Evolutionary conservation across 2,888 invertebrate species (phyloP), one percentile per base, ranked within the genome.

Genomic region (Chloroclysta siterata): DNA sequence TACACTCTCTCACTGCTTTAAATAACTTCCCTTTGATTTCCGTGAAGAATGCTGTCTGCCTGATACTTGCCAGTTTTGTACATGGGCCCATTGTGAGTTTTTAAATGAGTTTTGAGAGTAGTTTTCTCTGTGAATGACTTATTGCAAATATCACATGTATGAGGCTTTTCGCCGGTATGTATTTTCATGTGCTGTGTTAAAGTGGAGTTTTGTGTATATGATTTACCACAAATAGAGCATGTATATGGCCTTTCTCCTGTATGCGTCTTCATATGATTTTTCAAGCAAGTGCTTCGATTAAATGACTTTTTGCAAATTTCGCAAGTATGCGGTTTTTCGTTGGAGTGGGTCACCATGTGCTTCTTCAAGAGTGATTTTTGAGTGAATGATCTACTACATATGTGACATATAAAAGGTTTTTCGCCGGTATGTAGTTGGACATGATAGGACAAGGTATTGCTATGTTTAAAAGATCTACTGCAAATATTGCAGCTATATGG

Each of bases 401-500:
- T 28, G n/a, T 60, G 41, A 15, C 64, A 64, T 33, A 46, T 15
- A 44, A 48, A 60, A 28, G 64, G 64, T 22, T 64, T 64, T 36
- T 56, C 60, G 0, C 64, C 64, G 3, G 64, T 53, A 36, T 65
- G 64, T 6, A 53, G 36, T 10, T 53, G 56, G 56, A 56, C 51
- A 33, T 65, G 64, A 15, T 56, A 56, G 8, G 52, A 52, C 17
- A 65, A 50, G 10, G 56, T 57, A 29, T 53, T 65, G 42, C 52
- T 60, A 10, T 53, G 56, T 29, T 53, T 60, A 13, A 53, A 65
- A n/a, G 64, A 42, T 41, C 57, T 53, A 39, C 50, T 53, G 28
- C 64, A 65, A n/a, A 60, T 36, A n/a, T 50, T 48, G 39, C 64
- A 65, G n/a, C 15, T 55, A 33, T 53, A 64, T 29, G 64, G 60